A percentile compares a stretch with the other conserved stretches of the same genome.
Evolutionary conservation across 2,113 vertebrate genomes (phyloP).

Genomic region (Amphiprion ocellaris): DNA sequence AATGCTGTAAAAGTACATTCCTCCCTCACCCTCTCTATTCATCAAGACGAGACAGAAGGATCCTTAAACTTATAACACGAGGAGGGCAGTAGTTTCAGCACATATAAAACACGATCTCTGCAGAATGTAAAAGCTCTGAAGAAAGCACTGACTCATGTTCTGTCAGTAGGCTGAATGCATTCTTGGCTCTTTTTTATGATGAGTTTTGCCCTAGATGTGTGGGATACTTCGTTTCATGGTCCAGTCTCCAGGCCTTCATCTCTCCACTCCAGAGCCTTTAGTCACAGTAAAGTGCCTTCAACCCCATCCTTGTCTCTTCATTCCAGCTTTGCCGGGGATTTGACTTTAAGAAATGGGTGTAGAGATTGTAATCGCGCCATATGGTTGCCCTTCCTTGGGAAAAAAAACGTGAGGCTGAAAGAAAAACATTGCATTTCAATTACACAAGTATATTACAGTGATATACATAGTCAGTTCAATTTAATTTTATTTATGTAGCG

Average conservation of each 20-base stretch:
- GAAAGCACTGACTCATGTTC: conserved; percentile 24
- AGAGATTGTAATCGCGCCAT: conserved; percentile 79
- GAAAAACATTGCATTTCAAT: conserved; percentile 6
- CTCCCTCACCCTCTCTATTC: conserved; percentile 12
- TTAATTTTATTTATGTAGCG: too few species aligned
- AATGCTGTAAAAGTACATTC: conserved; percentile 60
- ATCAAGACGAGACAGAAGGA: conserved; percentile 27
- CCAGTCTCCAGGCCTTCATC: conserved; percentile 35
- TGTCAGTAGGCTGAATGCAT: conserved; percentile 6
- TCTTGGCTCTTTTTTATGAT: conserved; percentile 31
- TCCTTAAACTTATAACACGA: conserved; percentile 21
- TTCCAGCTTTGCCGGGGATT: conserved; percentile 73
- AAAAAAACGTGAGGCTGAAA: conserved; percentile 45
- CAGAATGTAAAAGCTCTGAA: conserved; percentile 49
- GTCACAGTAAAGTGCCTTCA: conserved; percentile 79
- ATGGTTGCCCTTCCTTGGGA: conserved; percentile 53
- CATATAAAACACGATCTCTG: conserved; percentile 63
- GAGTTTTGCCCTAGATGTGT: conserved; percentile 45
- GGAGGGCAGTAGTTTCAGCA: conserved; percentile 39
- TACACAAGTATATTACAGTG: too few species aligned
- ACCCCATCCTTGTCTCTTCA: conserved; percentile 64
- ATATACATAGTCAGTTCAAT: too few species aligned
- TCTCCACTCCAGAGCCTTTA: conserved; percentile 40
- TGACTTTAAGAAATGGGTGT: conserved; percentile 80
- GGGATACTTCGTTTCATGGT: conserved; percentile 48